Conservation (phyloP, 30 jellyfish, hydroid and myxozoan genomes). For the Turritopsis dohrnii region DNA sequence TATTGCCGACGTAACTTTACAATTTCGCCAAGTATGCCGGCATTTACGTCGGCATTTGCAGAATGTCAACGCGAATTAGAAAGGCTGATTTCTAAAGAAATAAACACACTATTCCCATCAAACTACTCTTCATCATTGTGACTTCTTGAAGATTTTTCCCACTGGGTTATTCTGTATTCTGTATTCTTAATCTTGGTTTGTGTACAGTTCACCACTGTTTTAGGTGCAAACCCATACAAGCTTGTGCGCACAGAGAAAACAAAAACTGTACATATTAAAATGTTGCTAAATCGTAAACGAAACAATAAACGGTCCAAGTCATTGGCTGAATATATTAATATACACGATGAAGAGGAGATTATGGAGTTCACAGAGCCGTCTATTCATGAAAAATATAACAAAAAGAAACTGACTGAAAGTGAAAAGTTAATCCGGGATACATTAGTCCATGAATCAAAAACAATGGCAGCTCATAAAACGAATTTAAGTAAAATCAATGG, state of each 20-base stretch:
- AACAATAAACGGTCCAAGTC: slow-evolving; percentile 31
- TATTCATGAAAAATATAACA: not conserved
- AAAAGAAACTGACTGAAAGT: slow-evolving; percentile 62
- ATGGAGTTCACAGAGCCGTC: not conserved
- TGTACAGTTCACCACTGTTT: not conserved
- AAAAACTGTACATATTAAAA: slow-evolving; percentile 66
- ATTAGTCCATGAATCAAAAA: slow-evolving; percentile 76
- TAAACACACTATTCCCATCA: too few relatives aligned
- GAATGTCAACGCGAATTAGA: too few relatives aligned
- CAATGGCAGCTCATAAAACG: slow-evolving; percentile 47
- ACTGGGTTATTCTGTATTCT: not conserved
- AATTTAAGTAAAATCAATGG: slow-evolving; percentile 56
- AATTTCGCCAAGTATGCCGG: too few relatives aligned
- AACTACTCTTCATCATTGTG: too few relatives aligned
- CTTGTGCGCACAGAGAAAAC: slow-evolving; percentile 40
- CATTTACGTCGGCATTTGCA: too few relatives aligned
- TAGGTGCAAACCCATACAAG: slow-evolving; percentile 87
- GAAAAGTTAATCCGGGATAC: slow-evolving; percentile 82
- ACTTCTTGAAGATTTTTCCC: not conserved
- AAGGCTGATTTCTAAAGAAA: too few relatives aligned
- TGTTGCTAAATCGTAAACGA: slow-evolving; percentile 47
- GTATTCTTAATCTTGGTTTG: not conserved
- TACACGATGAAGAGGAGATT: not conserved
- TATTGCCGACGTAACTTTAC: too few relatives aligned
- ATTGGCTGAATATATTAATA: slow-evolving; percentile 9